A percentile compares a stretch with the other conserved stretches of the same genome.
These are phyloP conservation scores for Tipula confusa DNA, from an alignment of 2,888 invertebrate genomes.

Conservation along the genomic window DNA sequence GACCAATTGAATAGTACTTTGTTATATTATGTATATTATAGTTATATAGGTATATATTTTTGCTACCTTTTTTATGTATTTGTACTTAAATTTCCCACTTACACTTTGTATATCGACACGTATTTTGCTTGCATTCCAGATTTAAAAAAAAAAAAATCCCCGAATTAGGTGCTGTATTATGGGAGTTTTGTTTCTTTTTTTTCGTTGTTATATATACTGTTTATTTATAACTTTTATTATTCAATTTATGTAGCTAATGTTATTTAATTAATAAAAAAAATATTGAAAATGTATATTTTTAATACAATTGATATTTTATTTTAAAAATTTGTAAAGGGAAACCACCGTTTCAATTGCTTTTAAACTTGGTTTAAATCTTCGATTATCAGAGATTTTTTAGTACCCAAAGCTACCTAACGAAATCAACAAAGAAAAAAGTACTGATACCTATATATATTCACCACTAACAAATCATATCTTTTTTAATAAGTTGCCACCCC, in stretches of 20 bases:
- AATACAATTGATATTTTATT: neutral
- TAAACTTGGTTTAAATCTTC: no score
- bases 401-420: no score
- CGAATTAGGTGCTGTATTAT: neutral
- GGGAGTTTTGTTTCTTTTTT: neutral
- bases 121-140: neutral
- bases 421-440: neutral
- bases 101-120: neutral
- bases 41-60: no score
- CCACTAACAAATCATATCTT: neutral
- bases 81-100: neutral
- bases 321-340: neutral
- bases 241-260: neutral
- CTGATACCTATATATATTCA: neutral
- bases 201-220: neutral
- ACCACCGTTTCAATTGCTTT: no score
- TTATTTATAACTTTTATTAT: neutral
- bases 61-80: neutral
- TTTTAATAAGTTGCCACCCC: neutral
- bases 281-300: neutral
- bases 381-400: no score
- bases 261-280: constrained; percentile 16
- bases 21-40: neutral
- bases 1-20: neutral
- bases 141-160: neutral